phyloP scores from a whole-genome alignment of 2,888 invertebrate species.

The Drosophila yooni region DNA sequence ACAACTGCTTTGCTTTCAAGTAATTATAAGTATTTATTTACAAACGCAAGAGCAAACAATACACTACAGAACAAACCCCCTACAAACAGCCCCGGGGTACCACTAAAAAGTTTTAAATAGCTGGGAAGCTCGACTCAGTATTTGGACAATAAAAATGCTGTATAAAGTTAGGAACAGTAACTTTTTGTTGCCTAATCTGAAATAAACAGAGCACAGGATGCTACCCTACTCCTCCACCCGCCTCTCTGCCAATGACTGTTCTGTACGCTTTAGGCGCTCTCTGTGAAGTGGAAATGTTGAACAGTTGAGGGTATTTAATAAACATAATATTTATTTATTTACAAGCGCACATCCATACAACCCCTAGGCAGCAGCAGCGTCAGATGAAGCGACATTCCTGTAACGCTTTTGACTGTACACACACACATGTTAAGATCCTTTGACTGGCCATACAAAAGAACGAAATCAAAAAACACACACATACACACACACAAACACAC shows the following conservation, averaged over 20 bases:
- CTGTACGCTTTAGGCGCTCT: constrained; percentile 25
- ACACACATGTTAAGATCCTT: constrained; percentile 51
- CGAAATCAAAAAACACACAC: constrained; percentile 53
- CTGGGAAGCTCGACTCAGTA: not conserved
- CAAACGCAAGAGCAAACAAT: not conserved
- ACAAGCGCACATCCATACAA: constrained; percentile 15
- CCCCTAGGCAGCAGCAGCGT: not conserved
- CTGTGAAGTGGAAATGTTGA: constrained; percentile 51
- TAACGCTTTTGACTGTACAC: constrained; percentile 48
- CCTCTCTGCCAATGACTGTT: not conserved
- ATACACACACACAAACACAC: constrained; percentile 9
- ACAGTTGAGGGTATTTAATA: constrained; percentile 65
- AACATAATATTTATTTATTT: constrained; percentile 68
- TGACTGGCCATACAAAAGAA: constrained; percentile 50
- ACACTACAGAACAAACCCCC: not conserved
- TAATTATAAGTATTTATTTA: constrained; percentile 10
- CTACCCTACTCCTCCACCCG: not conserved
- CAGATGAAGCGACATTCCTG: constrained; percentile 25
- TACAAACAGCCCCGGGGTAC: not conserved
- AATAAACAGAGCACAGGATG: constrained; percentile 8
- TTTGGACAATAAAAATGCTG: constrained; percentile 18
- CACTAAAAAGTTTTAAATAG: constrained; percentile 8
- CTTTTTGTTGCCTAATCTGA: constrained; percentile 13
- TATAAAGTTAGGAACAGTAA: constrained; percentile 11
- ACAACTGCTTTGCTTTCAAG: not conserved